These are phyloP conservation scores for Parotia lawesii DNA, from an alignment of 2,113 vertebrate species.

Conservation along the genomic window DNA sequence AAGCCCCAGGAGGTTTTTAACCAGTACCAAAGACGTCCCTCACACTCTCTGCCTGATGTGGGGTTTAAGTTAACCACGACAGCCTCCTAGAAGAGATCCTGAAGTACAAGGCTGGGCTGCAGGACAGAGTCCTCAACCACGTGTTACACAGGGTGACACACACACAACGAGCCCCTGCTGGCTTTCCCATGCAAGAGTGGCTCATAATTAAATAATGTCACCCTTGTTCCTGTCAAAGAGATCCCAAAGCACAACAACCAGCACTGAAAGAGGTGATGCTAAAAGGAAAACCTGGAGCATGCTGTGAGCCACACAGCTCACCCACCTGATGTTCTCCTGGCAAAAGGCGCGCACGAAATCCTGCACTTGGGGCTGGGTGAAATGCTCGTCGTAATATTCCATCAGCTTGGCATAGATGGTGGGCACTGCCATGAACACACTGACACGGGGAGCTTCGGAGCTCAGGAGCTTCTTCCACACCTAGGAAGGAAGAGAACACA, in stretches of 20 bases:
- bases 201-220: neutral
- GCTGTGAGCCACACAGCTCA: neutral
- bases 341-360: constrained; percentile 87
- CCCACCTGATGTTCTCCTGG: constrained; percentile 86
- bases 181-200: neutral
- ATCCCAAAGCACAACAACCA: neutral
- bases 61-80: neutral
- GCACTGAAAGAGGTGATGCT: neutral
- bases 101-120: neutral
- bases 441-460: constrained; percentile 72
- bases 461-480: constrained; percentile 87
- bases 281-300: neutral
- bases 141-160: neutral
- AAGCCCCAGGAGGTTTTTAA: neutral
- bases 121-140: neutral
- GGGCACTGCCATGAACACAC: constrained; percentile 94
- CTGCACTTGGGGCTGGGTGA: constrained; percentile 79
- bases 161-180: neutral
- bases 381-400: constrained; percentile 80
- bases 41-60: neutral
- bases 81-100: neutral
- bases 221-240: neutral
- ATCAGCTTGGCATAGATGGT: constrained; percentile 91
- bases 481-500: constrained; percentile 55
- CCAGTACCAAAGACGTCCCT: neutral